Evolutionary conservation across 2,113 vertebrate genomes (phyloP).

Genomic region (Chaetura pelagica): DNA sequence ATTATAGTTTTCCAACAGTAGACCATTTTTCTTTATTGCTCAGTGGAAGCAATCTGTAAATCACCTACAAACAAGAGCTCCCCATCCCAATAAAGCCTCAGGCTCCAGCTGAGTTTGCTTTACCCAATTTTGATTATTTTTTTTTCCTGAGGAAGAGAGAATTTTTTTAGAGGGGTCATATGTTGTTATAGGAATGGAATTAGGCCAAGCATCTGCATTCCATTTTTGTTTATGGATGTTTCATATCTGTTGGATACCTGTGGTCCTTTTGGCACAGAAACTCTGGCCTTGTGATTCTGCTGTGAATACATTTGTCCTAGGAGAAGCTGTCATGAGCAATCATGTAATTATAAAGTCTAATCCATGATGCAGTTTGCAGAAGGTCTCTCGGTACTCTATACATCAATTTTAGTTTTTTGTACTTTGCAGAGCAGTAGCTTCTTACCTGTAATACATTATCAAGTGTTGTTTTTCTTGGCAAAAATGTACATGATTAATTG

Average conservation of each 20-base stretch:
- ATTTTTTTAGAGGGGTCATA: background rate
- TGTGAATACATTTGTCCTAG: background rate
- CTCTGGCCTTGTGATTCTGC: background rate
- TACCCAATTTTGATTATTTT: background rate
- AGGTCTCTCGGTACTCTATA: background rate
- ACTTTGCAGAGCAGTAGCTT: background rate
- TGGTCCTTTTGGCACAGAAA: background rate
- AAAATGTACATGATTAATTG: conserved; percentile 18
- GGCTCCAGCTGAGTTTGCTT: background rate
- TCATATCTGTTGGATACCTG: background rate
- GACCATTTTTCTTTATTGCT: background rate
- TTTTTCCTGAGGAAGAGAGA: background rate
- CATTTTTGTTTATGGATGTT: background rate
- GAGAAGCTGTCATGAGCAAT: background rate
- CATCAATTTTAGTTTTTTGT: background rate
- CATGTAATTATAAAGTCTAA: background rate
- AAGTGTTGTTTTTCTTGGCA: conserved; percentile 40
- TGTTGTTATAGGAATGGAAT: background rate
- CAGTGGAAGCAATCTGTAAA: conserved; percentile 27
- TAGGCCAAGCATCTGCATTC: background rate
- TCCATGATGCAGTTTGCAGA: background rate
- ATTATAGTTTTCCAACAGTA: background rate
- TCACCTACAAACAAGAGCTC: background rate
- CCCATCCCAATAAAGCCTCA: background rate
- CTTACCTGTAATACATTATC: conserved; percentile 25